These are phyloP conservation scores for Cydia pomonella DNA, from an alignment of 1,140 invertebrate species.

Conservation along the genomic window DNA sequence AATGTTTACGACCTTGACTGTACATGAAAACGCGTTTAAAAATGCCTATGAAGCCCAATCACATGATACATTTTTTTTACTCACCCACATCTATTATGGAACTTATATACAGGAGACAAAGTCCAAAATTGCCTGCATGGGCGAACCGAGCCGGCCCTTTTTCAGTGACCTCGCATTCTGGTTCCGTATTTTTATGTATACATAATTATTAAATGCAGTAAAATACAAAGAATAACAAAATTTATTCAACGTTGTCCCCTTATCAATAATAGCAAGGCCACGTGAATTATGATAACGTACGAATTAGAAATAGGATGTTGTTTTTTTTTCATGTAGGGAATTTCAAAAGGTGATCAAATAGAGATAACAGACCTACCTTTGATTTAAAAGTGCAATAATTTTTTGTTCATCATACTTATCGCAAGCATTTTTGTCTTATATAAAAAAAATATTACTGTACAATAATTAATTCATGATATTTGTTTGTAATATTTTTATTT, in stretches of 20 bases:
- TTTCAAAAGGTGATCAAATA: too few relatives aligned
- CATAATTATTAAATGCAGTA: conserved; percentile 44
- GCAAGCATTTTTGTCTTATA: too few relatives aligned
- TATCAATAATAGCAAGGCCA: conserved; percentile 71
- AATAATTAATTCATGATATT: too few relatives aligned
- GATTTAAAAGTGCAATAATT: too few relatives aligned
- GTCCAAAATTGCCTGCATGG: neutral
- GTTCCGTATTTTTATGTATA: conserved; percentile 6
- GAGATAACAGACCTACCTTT: too few relatives aligned
- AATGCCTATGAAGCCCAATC: conserved; percentile 16
- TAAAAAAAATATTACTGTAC: too few relatives aligned
- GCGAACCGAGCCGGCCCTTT: neutral
- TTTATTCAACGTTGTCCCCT: conserved; percentile 54
- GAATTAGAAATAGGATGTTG: conserved; percentile 68
- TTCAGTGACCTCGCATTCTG: conserved; percentile 6
- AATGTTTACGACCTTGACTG: neutral
- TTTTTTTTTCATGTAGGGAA: neutral
- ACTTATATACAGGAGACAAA: neutral
- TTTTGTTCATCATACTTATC: too few relatives aligned
- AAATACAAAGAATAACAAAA: conserved; percentile 58
- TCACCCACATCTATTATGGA: neutral
- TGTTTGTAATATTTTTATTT: too few relatives aligned
- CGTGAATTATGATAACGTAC: conserved; percentile 63
- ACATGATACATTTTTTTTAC: neutral
- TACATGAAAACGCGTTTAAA: neutral